Conservation (phyloP, 2,113 vertebrate species). For the Lycocorax pyrrhopterus region DNA sequence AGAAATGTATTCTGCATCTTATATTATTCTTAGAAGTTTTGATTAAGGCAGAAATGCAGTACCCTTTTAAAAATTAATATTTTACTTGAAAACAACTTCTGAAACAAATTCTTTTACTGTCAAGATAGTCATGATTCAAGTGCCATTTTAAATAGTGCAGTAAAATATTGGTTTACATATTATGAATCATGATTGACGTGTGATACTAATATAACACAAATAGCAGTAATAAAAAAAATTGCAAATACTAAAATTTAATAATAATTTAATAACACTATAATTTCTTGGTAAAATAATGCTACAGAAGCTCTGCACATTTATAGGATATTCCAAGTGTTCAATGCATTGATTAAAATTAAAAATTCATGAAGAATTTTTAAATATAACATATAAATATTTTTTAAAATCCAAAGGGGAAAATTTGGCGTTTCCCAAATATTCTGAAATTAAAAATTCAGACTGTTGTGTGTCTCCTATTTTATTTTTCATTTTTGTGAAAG, state of each 20-base stretch:
- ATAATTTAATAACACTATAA: background rate
- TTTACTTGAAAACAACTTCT: background rate
- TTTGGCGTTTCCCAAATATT: background rate
- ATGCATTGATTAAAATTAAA: background rate
- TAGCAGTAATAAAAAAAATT: background rate
- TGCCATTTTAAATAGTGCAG: background rate
- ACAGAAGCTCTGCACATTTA: background rate
- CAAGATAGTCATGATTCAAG: background rate
- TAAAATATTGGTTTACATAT: background rate
- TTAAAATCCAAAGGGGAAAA: background rate
- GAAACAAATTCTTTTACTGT: background rate
- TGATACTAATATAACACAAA: background rate
- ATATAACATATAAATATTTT: background rate
- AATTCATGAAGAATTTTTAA: background rate
- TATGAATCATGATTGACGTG: background rate
- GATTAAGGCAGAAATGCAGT: background rate
- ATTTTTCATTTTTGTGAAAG: background rate
- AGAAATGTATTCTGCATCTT: background rate
- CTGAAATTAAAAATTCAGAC: background rate
- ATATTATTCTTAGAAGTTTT: background rate
- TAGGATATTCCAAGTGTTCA: background rate
- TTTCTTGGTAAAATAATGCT: background rate
- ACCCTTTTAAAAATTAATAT: background rate
- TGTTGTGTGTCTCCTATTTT: background rate
- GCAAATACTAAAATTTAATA: background rate